Evolutionary conservation across 2,797 vertebrate species (phyloP), one percentile per base, ranked within the genome.

Genomic region (Coracias cyanogaster): DNA sequence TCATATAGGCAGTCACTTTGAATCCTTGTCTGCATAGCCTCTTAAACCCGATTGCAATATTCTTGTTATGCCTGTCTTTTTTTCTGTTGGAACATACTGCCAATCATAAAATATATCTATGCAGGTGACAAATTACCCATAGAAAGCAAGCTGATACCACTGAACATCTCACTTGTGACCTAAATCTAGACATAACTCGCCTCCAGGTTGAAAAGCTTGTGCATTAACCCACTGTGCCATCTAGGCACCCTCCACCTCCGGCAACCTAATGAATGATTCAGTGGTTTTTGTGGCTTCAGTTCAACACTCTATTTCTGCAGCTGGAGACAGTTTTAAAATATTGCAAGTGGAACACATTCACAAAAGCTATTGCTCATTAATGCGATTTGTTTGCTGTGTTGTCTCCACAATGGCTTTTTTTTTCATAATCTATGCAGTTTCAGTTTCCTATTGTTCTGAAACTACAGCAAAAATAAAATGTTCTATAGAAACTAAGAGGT

Each of bases 191-290:
- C 24, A 51, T 61, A 77, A 45, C 25, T 81, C 0, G 1, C 35
- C 37, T 94, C 14, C 46, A 91, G 54, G 31, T 57, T 79, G 61
- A 77, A 92, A 94, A 93, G 12, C 18, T 43, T 72, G 51, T 86
- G 6, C 85, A 67, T 82, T 92, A 95, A 93, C 74, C 37, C 78
- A 64, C 48, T 48, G 20, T 81, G 67, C 39, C 65, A 71, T 33
- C 55, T 80, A 60, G n/a, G 48, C 37, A 82, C n/a, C 39, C 31
- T 92, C 60, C 73, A 84, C 43, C 15, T 72, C 51, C 3, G 2
- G 41, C 58, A 82, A 90, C 25, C 24, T 73, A 61, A 86, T 79
- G 79, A 92, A 94, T 86, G 69, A 91, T 93, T 95, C 77, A 82
- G 18, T 58, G 41, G 17, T 80, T 86, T 94, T 89, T 61, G 82